Evolutionary conservation across 2,797 vertebrate species (phyloP).

Genomic region (Sarcoramphus papa): DNA sequence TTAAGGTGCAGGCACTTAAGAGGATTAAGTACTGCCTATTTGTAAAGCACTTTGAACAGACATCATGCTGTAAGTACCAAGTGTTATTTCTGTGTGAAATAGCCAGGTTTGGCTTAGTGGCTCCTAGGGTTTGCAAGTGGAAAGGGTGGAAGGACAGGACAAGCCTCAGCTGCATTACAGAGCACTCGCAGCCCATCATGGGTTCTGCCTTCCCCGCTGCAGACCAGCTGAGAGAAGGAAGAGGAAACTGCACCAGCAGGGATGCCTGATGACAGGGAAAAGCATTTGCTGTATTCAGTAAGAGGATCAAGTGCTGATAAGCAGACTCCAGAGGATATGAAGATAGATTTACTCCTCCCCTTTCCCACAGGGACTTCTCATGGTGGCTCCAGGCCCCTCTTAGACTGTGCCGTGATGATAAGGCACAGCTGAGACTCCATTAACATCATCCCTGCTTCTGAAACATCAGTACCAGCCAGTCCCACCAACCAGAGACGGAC

Average conservation of each 20-base stretch:
- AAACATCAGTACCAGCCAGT: not conserved
- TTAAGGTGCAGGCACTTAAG: not conserved
- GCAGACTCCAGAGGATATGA: not conserved
- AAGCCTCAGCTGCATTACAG: not conserved
- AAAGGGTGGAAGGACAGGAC: not conserved
- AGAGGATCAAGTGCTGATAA: constrained; percentile 19
- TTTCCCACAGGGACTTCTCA: constrained; percentile 14
- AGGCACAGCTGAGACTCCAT: not conserved
- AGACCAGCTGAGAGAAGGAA: not conserved
- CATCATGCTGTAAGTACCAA: not conserved
- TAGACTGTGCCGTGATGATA: not conserved
- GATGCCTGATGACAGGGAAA: not conserved
- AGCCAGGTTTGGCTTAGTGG: not conserved
- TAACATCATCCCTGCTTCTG: not conserved
- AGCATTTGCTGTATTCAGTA: not conserved
- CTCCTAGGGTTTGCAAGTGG: not conserved
- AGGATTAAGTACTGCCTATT: not conserved
- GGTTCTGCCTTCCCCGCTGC: not conserved
- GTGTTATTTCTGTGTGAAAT: not conserved
- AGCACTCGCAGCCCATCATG: fast-evolving
- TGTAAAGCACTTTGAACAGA: not conserved
- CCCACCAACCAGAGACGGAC: not conserved
- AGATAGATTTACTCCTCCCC: not conserved
- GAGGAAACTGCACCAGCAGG: not conserved
- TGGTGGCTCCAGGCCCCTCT: not conserved